phyloP scores from a whole-genome alignment of 2,888 invertebrate species.

The Parascotia fuliginaria region DNA sequence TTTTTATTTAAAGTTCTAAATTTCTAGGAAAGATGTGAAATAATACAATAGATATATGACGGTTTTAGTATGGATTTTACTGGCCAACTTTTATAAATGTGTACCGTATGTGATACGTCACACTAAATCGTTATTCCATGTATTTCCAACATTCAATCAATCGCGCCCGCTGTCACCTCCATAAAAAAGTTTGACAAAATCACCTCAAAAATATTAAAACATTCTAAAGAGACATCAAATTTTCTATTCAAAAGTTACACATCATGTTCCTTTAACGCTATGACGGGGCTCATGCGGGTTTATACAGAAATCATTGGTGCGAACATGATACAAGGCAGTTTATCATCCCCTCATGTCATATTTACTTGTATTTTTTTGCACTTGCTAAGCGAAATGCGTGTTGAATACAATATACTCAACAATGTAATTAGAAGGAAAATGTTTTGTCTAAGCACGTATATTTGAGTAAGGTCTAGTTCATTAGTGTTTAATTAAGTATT shows the following conservation, averaged over 20 bases:
- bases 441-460: slow-evolving; percentile 7
- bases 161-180: neutral
- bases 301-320: slow-evolving; percentile 53
- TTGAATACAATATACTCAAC: slow-evolving; percentile 30
- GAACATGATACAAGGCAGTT: slow-evolving; percentile 61
- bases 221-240: slow-evolving; percentile 27
- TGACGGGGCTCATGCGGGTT: slow-evolving; percentile 38
- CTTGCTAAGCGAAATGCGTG: slow-evolving; percentile 35
- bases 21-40: no score
- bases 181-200: neutral
- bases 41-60: no score
- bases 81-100: no score
- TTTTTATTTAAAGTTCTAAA: slow-evolving; percentile 5
- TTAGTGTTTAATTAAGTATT: neutral
- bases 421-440: slow-evolving; percentile 14
- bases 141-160: neutral
- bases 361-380: slow-evolving; percentile 51
- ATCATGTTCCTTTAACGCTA: slow-evolving; percentile 38
- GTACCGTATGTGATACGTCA: no score
- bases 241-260: slow-evolving; percentile 36
- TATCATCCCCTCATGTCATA: slow-evolving; percentile 64
- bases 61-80: no score
- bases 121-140: no score
- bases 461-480: neutral
- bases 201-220: slow-evolving; percentile 13